Base-by-base conservation (phyloP, 2,113 vertebrate genomes). In the Pundamilia nyererei region DNA sequence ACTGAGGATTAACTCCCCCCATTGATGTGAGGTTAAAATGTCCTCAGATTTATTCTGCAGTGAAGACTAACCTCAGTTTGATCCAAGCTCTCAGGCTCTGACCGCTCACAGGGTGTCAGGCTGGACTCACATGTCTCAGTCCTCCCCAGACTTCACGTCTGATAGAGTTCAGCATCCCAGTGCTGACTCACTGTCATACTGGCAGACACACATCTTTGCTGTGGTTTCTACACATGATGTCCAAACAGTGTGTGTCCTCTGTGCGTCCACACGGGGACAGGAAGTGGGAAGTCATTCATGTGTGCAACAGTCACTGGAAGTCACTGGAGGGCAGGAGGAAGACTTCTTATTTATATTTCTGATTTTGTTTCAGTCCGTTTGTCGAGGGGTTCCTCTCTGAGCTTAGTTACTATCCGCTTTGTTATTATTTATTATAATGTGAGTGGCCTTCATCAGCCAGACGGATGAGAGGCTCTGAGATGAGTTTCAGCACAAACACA, bases 381-480 rank as follows among this genome's bases (percentile, higher is more conserved):
- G 17, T n/a, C 5, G 60, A 65, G 33, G 6, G 19, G 10, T 38
- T 8, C 31, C 60, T 38, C 60, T 38, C 33, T 65, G 19, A 38
- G 10, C 11, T 38, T 21, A 38, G 0, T 38, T 1, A 38, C 3
- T 21, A 26, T 26, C 26, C 26, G 19, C 60, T 38, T 38, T 7
- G 33, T 21, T 38, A 65, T 65, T 65, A 38, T 65, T 65, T n/a
- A 65, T n/a, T 21, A 38, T 7, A 7, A 2, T 21, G 19, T 21
- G 17, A 65, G 33, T 13, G 60, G 31, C 31, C 31, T 33, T 19
- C 58, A 62, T 62, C 17, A 35, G 31, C 9, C 29, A 62, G 29
- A 33, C 3, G 5, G 29, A 60, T 0, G 58, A 62, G 15, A 35
- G 2, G 31, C 9, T 62, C 58, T 19, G 17, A 62, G 0, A 5